These are phyloP conservation scores for Pyrrhia umbra DNA, from an alignment of 2,888 invertebrate genomes.

Conservation along the genomic window DNA sequence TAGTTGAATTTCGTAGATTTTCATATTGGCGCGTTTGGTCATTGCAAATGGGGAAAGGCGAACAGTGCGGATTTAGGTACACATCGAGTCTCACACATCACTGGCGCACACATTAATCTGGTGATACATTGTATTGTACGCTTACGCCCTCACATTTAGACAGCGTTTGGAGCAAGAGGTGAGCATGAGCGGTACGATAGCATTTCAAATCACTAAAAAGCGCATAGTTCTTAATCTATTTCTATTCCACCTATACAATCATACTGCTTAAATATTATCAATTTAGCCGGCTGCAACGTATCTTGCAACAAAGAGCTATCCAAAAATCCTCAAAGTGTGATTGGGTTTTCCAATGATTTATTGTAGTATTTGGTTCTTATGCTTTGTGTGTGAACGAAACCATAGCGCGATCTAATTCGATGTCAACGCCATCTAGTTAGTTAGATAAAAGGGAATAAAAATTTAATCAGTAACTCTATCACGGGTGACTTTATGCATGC, in stretches of 20 bases:
- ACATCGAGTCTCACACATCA: slow-evolving; percentile 75
- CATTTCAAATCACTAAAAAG: too few relatives aligned
- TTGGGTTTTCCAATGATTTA: background rate
- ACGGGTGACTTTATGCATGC: too few relatives aligned
- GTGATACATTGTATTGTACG: slow-evolving; percentile 84
- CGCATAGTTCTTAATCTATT: background rate
- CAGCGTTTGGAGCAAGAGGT: slow-evolving; percentile 59
- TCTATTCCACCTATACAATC: too few relatives aligned
- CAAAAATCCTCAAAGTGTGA: background rate
- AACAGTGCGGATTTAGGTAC: slow-evolving; percentile 56
- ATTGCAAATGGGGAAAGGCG: slow-evolving; percentile 39
- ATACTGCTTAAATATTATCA: too few relatives aligned
- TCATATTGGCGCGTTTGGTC: slow-evolving; percentile 4
- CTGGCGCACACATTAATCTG: slow-evolving; percentile 83
- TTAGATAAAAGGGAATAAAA: background rate
- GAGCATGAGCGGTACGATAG: slow-evolving; percentile 42
- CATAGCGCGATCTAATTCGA: background rate
- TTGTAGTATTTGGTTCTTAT: background rate
- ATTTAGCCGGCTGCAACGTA: background rate
- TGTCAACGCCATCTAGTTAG: slow-evolving; percentile 7
- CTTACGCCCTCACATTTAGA: slow-evolving; percentile 79
- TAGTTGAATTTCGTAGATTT: slow-evolving; percentile 43
- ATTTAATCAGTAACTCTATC: too few relatives aligned
- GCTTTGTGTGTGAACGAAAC: background rate
- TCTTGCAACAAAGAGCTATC: background rate